Evolutionary conservation across 2,888 invertebrate species (phyloP).

Genomic region (Perizoma flavofasciatum): DNA sequence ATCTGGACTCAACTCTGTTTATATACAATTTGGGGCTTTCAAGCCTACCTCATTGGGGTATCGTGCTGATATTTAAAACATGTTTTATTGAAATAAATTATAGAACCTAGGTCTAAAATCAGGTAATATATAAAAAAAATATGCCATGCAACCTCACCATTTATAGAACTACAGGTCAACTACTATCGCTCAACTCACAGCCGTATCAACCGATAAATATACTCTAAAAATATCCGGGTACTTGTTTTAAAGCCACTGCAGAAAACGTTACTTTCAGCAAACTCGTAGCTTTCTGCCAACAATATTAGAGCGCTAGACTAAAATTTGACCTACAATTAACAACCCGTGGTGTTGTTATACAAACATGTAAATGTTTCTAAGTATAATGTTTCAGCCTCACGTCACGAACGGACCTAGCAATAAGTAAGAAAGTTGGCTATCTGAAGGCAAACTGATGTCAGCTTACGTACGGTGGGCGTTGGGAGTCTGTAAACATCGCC

Average conservation of each 20-base stretch:
- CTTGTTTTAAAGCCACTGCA: not conserved
- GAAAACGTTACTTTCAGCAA: not conserved
- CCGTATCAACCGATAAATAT: no score
- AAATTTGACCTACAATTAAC: not conserved
- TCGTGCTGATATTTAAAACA: no score
- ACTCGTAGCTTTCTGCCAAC: not conserved
- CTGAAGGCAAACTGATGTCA: slow-evolving; percentile 47
- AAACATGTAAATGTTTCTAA: not conserved
- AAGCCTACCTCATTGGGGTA: not conserved
- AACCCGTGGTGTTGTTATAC: not conserved
- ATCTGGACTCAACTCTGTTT: slow-evolving; percentile 36
- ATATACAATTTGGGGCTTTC: not conserved
- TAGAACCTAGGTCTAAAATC: no score
- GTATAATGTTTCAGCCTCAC: not conserved
- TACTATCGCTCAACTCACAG: no score
- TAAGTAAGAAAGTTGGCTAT: slow-evolving; percentile 53
- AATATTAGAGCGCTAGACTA: not conserved
- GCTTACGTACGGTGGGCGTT: slow-evolving; percentile 46
- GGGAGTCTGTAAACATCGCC: slow-evolving; percentile 69
- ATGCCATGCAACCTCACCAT: no score
- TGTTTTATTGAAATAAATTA: no score
- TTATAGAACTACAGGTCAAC: no score
- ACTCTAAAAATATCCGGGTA: no score
- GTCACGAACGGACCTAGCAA: slow-evolving; percentile 14
- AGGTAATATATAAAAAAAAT: no score